A percentile compares a stretch with the other conserved stretches of the same genome.
phyloP scores from a whole-genome alignment of 2,113 vertebrate species.

The Rattus rattus region DNA sequence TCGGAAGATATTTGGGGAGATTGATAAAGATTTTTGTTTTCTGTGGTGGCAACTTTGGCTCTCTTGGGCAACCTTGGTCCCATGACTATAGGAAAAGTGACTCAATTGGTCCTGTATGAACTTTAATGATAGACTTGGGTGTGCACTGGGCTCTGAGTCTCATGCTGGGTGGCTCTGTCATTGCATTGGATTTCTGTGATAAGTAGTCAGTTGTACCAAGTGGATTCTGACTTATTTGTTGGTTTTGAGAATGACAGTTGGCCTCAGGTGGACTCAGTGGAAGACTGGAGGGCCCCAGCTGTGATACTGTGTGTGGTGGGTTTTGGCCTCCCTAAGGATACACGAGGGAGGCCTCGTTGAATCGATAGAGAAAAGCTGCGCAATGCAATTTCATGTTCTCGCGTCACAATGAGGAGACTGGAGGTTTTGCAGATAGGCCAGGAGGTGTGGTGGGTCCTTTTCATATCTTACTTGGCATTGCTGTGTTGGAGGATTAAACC shows the following conservation, averaged over 20 bases:
- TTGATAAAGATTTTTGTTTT: slow-evolving; percentile 98
- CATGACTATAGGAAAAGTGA: slow-evolving; percentile 93
- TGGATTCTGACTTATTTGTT: slow-evolving; percentile 97
- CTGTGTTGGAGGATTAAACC: slow-evolving; percentile 93
- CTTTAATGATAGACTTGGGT: slow-evolving; percentile 97
- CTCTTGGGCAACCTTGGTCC: slow-evolving; percentile 94
- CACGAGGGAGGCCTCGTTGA: slow-evolving; percentile 95
- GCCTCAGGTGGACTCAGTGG: slow-evolving; percentile 96
- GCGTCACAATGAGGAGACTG: slow-evolving; percentile 97
- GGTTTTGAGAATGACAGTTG: slow-evolving; percentile 97
- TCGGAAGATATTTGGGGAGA: slow-evolving; percentile 97
- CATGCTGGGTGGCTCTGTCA: slow-evolving; percentile 99
- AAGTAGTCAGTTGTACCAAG: slow-evolving; percentile 95
- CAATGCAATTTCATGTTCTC: slow-evolving; percentile 92
- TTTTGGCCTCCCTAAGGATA: slow-evolving; percentile 96
- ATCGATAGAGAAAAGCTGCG: slow-evolving; percentile 94
- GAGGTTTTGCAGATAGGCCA: slow-evolving; percentile 96
- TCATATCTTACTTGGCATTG: slow-evolving; percentile 96
- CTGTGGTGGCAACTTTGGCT: slow-evolving; percentile 95
- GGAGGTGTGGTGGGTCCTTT: slow-evolving; percentile 99
- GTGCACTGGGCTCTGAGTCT: slow-evolving; percentile 96
- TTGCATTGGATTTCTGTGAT: slow-evolving; percentile 98
- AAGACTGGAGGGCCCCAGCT: slow-evolving; percentile 96
- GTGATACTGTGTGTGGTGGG: slow-evolving; percentile 98
- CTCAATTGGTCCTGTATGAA: slow-evolving; percentile 97